Evolutionary conservation across 1,140 invertebrate genomes (phyloP), one percentile per base, ranked within the genome.

Genomic region (Halesus radiatus): DNA sequence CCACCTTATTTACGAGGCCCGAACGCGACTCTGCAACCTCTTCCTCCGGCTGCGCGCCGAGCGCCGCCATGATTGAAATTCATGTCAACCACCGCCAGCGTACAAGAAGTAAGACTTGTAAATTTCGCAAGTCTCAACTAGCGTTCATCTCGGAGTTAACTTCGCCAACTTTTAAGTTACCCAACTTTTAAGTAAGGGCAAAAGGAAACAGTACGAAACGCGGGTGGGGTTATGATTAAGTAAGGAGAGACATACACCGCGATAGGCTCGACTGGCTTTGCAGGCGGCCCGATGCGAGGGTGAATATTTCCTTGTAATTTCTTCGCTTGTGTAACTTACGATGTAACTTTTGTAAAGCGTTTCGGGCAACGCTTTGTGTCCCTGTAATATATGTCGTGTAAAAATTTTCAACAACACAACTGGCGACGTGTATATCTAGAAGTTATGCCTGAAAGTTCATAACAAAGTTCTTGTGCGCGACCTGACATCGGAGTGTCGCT

Each of bases 141-240:
- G 68, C 81, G 78, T 82, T 82, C 81, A 82, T 82, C 81, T 82
- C 75, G 75, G 78, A 82, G 81, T 82, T 82, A 82, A 82, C 81
- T 82, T 66, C 62, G 76, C 56, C 50, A 82, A 82, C 81, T 82
- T 82, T 82, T 82, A 82, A 82, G 81, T 82, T 82, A 79, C 70
- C 81, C 81, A 82, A 82, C 81, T 82, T 82, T 80, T 82, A 80
- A 82, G 81, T 78, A 80, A 80, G 81, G 81, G 78, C 78, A 82
- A 82, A 82, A 82, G 81, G 81, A 82, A 82, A 80, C 81, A 79
- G 81, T 72, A 79, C 56, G 80, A 82, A 80, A 80, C 81, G 81
- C 77, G 81, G 81, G 78, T 64, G 78, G 81, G 78, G 81, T 80
- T 82, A 82, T 82, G 81, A 82, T 78, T 82, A 80, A 82, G 81